phyloP scores from a whole-genome alignment of 2,888 invertebrate genomes.

The Tolmerus cingulatus region DNA sequence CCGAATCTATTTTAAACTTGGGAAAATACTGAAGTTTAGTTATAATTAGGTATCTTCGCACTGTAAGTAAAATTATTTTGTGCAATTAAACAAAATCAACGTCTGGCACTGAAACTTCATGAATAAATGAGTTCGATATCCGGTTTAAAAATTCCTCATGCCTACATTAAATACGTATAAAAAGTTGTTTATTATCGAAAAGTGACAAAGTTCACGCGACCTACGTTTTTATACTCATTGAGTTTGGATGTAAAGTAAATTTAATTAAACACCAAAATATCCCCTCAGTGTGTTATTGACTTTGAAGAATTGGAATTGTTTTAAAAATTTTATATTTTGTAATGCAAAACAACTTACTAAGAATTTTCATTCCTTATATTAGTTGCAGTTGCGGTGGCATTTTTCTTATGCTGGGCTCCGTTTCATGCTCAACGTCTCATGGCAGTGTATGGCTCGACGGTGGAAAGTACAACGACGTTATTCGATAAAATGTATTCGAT shows the following conservation, averaged over 20 bases:
- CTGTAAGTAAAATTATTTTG: neutral
- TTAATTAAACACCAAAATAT: neutral
- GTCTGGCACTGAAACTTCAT: neutral
- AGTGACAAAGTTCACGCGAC: neutral
- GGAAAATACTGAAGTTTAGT: neutral
- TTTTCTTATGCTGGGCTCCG: slow-evolving; percentile 88
- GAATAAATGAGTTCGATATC: neutral
- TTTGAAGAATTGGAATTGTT: neutral
- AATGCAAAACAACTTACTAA: neutral
- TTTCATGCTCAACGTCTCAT: slow-evolving; percentile 91
- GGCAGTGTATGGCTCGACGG: slow-evolving; percentile 73
- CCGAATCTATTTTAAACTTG: neutral
- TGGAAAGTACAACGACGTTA: slow-evolving; percentile 55
- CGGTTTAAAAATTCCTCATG: neutral
- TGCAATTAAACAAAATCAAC: neutral
- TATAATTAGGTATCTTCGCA: neutral
- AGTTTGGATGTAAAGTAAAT: neutral
- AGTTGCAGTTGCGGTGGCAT: slow-evolving; percentile 87
- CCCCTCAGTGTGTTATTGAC: neutral
- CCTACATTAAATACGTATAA: neutral
- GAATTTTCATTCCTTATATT: slow-evolving; percentile 56
- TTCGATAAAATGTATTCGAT: slow-evolving; percentile 70
- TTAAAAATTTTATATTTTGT: slow-evolving; percentile 12
- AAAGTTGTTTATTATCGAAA: neutral
- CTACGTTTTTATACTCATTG: neutral